A percentile compares a stretch with the other conserved stretches of the same genome.
Conservation (phyloP, 2,797 vertebrate species). For the Stomatorhinus walkeri region DNA sequence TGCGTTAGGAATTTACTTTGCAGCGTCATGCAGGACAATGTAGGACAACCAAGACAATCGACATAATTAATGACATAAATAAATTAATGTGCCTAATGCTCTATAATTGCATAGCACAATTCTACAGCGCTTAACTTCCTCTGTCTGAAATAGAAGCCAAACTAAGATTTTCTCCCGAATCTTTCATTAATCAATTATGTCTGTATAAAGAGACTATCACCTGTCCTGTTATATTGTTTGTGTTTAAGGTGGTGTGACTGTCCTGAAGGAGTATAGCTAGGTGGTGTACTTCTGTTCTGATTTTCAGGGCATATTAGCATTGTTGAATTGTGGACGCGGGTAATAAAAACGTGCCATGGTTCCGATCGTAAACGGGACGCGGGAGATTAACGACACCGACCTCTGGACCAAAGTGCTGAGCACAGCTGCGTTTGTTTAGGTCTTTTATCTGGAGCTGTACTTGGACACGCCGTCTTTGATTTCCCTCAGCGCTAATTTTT, state of each 20-base stretch:
- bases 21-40: background rate
- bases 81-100: background rate
- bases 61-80: background rate
- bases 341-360: background rate
- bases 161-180: background rate
- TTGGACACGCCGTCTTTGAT: background rate
- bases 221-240: background rate
- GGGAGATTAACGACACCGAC: background rate
- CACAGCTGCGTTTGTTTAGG: conserved; percentile 1
- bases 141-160: background rate
- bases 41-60: background rate
- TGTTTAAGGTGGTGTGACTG: background rate
- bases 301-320: background rate
- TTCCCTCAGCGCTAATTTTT: background rate
- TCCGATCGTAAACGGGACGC: background rate
- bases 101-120: background rate
- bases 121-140: background rate
- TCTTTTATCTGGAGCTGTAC: background rate
- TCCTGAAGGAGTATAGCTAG: background rate
- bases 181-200: background rate
- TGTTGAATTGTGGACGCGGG: background rate
- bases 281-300: background rate
- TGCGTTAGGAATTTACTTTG: background rate
- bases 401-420: background rate
- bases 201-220: background rate